phyloP scores from a whole-genome alignment of 92 coral and sea anemone genomes.

The Siderastrea siderea region DNA sequence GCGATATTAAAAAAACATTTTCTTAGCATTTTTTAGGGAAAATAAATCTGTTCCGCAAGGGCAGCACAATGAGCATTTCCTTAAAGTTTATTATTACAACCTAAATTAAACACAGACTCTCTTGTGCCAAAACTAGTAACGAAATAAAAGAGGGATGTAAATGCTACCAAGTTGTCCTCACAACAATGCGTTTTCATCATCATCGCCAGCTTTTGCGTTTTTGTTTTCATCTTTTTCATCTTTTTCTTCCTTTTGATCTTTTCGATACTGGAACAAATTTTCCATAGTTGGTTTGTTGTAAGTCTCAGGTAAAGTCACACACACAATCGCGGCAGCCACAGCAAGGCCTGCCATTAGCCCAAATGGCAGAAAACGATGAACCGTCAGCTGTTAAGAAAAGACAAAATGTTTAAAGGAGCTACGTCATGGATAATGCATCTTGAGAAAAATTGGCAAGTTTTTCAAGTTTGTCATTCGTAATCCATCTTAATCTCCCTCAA shows the following conservation, averaged over 20 bases:
- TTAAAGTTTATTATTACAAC: too few species aligned
- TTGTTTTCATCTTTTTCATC: background rate
- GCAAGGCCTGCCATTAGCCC: constrained; percentile 48
- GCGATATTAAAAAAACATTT: too few species aligned
- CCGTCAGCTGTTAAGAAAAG: background rate
- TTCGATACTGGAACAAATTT: background rate
- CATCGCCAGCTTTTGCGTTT: background rate
- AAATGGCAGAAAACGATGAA: constrained; percentile 41
- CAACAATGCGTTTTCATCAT: constrained; percentile 2
- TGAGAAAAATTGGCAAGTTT: background rate
- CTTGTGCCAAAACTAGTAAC: too few species aligned
- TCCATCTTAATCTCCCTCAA: too few species aligned
- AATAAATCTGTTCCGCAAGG: too few species aligned
- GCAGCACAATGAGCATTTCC: too few species aligned
- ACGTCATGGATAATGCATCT: too few species aligned
- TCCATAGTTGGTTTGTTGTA: constrained; percentile 23
- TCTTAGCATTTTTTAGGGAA: too few species aligned
- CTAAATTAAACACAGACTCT: too few species aligned
- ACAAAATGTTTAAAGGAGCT: too few species aligned
- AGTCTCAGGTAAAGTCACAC: constrained; percentile 36
- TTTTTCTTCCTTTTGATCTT: background rate
- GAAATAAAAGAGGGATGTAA: too few species aligned
- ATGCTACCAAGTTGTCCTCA: background rate
- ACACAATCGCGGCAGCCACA: background rate
- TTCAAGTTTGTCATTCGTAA: background rate